Evolutionary conservation across 2,113 vertebrate species (phyloP).

Genomic region (Forbesichthys papilliferus): DNA sequence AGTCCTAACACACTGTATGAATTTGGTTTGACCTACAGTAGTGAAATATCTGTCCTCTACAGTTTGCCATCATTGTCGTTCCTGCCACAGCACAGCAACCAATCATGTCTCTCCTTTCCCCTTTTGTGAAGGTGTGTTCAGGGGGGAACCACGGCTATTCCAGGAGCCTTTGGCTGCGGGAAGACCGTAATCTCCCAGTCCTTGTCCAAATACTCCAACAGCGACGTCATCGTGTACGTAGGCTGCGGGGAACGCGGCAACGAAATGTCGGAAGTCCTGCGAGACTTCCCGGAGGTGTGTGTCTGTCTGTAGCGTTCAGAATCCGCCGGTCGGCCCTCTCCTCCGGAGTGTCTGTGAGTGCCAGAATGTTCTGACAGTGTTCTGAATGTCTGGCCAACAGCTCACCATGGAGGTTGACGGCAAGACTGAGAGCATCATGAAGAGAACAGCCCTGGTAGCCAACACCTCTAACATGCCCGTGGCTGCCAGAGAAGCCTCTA

Average conservation of each 20-base stretch:
- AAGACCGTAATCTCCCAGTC: slow-evolving; percentile 99
- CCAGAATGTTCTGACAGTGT: slow-evolving; percentile 23
- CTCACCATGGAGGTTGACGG: slow-evolving; percentile 97
- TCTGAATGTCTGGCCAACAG: slow-evolving; percentile 67
- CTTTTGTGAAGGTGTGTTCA: slow-evolving; percentile 87
- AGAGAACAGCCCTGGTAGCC: slow-evolving; percentile 95
- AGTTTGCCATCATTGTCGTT: too few species aligned
- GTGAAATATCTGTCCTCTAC: too few species aligned
- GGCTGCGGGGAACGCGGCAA: slow-evolving; percentile 97
- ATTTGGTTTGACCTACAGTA: too few species aligned
- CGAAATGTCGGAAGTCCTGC: slow-evolving; percentile 98
- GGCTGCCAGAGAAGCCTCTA: slow-evolving; percentile 96
- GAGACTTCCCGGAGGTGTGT: slow-evolving; percentile 96
- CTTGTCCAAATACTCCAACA: slow-evolving; percentile 97
- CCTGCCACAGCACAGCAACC: too few species aligned
- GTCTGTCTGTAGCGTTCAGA: not conserved
- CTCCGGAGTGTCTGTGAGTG: not conserved
- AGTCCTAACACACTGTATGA: too few species aligned
- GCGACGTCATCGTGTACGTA: slow-evolving; percentile 96
- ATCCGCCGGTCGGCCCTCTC: not conserved
- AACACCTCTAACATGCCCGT: slow-evolving; percentile 99
- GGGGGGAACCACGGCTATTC: slow-evolving; percentile 96
- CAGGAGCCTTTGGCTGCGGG: slow-evolving; percentile 95
- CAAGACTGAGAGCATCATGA: slow-evolving; percentile 97
- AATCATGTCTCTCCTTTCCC: not conserved